Evolutionary conservation across 1,140 invertebrate species (phyloP).

Genomic region (Ylistrum balloti): DNA sequence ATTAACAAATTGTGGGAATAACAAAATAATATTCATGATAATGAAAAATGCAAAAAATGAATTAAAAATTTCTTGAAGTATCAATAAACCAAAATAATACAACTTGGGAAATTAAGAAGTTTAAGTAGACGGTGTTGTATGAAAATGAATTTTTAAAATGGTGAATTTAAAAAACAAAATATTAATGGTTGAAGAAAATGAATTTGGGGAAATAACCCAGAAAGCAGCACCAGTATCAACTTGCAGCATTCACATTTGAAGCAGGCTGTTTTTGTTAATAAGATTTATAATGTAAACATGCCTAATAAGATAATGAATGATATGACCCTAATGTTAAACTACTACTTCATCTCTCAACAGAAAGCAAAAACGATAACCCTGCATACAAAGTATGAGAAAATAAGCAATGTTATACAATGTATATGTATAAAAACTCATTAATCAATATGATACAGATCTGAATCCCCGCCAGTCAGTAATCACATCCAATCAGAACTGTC

Average conservation of each 20-base stretch:
- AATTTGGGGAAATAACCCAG: background rate
- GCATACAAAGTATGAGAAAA: background rate
- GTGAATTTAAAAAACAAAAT: background rate
- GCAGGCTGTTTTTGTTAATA: background rate
- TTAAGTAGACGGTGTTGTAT: no score
- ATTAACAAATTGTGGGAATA: slow-evolving; percentile 29
- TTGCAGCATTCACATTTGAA: background rate
- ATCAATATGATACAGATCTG: background rate
- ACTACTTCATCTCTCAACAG: background rate
- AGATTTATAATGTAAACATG: background rate
- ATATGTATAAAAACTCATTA: background rate
- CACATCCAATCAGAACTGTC: background rate
- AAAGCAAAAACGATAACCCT: background rate
- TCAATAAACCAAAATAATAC: no score
- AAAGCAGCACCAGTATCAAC: slow-evolving; percentile 26
- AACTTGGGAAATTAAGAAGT: no score
- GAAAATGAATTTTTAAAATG: background rate
- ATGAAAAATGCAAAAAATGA: background rate
- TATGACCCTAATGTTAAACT: background rate
- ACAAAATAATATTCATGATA: slow-evolving; percentile 30
- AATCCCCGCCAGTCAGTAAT: background rate
- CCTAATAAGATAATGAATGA: background rate
- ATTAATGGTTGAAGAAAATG: background rate
- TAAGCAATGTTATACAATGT: background rate
- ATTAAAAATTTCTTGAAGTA: background rate